phyloP scores from a whole-genome alignment of 2,888 invertebrate genomes.

The Anoplius nigerrimus region DNA sequence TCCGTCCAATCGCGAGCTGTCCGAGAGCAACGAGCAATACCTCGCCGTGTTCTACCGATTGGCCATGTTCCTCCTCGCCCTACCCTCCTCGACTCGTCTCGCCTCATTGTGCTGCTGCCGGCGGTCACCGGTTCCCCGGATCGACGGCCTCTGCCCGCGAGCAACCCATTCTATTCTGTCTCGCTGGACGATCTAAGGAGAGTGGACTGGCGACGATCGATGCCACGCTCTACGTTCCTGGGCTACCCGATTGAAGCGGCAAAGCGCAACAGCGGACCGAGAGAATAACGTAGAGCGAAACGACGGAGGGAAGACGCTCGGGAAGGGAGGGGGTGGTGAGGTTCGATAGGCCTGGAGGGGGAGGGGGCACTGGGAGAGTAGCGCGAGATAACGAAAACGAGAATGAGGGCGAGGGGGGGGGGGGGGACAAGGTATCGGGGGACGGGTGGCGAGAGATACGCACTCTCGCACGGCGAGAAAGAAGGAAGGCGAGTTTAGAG shows the following conservation, averaged over 20 bases:
- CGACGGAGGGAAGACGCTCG: conserved; percentile 3
- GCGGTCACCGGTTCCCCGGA: conserved; percentile 14
- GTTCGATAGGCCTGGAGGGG: too few relatives aligned
- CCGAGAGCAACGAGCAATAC: conserved; percentile 22
- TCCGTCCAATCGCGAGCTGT: conserved; percentile 22
- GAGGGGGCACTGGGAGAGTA: not conserved
- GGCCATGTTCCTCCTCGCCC: conserved; percentile 21
- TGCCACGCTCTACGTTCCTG: conserved; percentile 3
- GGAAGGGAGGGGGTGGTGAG: too few relatives aligned
- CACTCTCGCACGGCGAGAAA: not conserved
- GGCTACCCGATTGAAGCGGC: conserved; percentile 3
- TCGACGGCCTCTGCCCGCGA: conserved; percentile 22
- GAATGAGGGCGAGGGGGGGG: not conserved
- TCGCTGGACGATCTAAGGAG: conserved; percentile 31
- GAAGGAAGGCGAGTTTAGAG: conserved; percentile 37
- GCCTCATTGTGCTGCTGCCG: conserved; percentile 21
- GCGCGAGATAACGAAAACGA: too few relatives aligned
- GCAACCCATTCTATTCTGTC: conserved; percentile 23
- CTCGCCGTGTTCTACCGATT: conserved; percentile 25
- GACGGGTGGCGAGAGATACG: not conserved
- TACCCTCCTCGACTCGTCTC: conserved; percentile 10
- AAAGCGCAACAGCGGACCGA: not conserved
- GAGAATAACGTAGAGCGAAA: conserved; percentile 6
- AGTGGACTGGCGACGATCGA: conserved; percentile 10
- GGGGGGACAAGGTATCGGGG: not conserved